Percentiles rank a stretch among this genome's conserved stretches.
phyloP scores from a whole-genome alignment of 2,888 invertebrate species.

The Orchesella flavescens region DNA sequence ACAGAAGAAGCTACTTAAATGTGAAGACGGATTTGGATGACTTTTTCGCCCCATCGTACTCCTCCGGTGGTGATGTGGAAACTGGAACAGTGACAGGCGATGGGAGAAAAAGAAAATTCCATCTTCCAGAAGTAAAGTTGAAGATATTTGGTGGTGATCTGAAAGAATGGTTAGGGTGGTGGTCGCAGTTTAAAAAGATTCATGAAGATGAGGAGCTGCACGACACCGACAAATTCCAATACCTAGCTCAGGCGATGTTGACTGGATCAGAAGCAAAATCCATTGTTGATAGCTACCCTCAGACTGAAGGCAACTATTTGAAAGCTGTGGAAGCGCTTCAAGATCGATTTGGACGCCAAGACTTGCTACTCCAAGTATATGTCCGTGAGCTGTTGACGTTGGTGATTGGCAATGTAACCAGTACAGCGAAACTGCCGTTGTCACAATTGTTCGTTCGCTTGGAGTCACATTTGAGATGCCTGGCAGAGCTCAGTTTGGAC shows the following conservation, averaged over 20 bases:
- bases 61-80: no score
- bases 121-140: neutral
- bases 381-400: conserved; percentile 1
- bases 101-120: no score
- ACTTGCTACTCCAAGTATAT: conserved; percentile 23
- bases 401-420: conserved; percentile 1
- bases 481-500: conserved; percentile 3
- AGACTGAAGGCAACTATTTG: neutral
- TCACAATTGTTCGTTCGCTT: neutral
- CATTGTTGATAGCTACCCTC: neutral
- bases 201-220: neutral
- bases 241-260: neutral
- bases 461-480: conserved; percentile 5
- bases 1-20: no score
- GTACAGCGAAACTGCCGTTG: neutral
- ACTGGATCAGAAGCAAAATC: neutral
- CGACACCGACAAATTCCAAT: neutral
- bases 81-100: no score
- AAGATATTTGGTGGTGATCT: neutral
- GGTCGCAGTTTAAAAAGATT: conserved; percentile 14
- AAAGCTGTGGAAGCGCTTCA: neutral
- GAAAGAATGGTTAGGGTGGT: conserved; percentile 22
- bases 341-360: neutral
- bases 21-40: no score
- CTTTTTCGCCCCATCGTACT: no score